phyloP scores from a whole-genome alignment of 2,797 vertebrate genomes.

The Kryptolebias ocellatus region DNA sequence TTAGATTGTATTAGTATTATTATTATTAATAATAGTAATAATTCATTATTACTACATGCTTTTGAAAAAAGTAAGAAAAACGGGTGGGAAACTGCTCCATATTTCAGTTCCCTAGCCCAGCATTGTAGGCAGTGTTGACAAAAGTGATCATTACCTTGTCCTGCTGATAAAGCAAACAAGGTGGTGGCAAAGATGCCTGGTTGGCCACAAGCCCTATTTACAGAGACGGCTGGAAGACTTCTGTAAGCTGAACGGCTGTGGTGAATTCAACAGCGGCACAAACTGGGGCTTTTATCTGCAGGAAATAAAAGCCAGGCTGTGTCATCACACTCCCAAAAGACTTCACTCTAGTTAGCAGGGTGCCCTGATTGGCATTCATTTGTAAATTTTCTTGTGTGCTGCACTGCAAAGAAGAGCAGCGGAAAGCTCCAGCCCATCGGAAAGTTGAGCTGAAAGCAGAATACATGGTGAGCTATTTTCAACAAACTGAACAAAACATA shows the following conservation, averaged over 20 bases:
- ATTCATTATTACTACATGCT: not conserved
- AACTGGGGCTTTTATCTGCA: slow-evolving; percentile 31
- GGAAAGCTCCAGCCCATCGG: not conserved
- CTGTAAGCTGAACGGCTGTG: not conserved
- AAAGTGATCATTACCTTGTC: slow-evolving; percentile 31
- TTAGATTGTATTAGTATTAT: no score
- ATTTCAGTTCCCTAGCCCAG: not conserved
- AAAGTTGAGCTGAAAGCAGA: slow-evolving; percentile 15
- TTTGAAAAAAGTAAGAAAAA: slow-evolving; percentile 13
- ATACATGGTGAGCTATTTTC: slow-evolving; percentile 13
- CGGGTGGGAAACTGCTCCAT: not conserved
- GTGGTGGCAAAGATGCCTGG: not conserved
- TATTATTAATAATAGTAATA: no score
- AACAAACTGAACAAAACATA: not conserved
- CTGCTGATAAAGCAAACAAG: slow-evolving; percentile 17
- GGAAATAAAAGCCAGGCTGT: slow-evolving; percentile 37
- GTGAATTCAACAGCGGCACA: slow-evolving; percentile 17
- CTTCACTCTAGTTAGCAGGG: slow-evolving; percentile 28
- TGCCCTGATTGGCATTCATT: slow-evolving; percentile 40
- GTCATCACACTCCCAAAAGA: slow-evolving; percentile 39
- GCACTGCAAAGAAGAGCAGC: slow-evolving; percentile 22
- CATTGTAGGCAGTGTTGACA: slow-evolving; percentile 6
- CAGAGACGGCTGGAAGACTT: slow-evolving; percentile 6
- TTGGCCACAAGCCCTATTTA: slow-evolving; percentile 24
- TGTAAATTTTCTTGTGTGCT: slow-evolving; percentile 27